A percentile compares a stretch with the other conserved stretches of the same genome.
Conservation (phyloP, 2,888 invertebrate species). For the Lasioglossum pauxillum region DNA sequence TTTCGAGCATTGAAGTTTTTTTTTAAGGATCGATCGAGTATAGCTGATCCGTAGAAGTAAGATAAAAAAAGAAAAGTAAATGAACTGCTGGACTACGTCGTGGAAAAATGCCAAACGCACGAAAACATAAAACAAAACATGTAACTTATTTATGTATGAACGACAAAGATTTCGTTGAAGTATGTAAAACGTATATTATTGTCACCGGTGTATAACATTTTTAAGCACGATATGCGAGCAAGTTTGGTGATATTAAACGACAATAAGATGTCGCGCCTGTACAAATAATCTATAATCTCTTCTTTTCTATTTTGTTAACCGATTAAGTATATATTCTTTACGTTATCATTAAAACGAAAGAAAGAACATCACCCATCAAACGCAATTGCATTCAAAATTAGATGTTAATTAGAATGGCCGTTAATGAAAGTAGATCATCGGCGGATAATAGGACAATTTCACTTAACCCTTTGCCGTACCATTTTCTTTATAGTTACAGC, state of each 20-base stretch:
- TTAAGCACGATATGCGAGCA: slow-evolving; percentile 27
- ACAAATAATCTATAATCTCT: slow-evolving; percentile 53
- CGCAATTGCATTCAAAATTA: slow-evolving; percentile 15
- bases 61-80: slow-evolving; percentile 8
- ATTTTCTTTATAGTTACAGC: too few relatives aligned
- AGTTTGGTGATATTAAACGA: slow-evolving; percentile 51
- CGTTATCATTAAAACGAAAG: slow-evolving; percentile 19
- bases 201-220: slow-evolving; percentile 36
- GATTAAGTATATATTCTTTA: slow-evolving; percentile 21
- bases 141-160: slow-evolving; percentile 51
- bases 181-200: slow-evolving; percentile 34
- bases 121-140: slow-evolving; percentile 29
- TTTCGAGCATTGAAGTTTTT: slow-evolving; percentile 30
- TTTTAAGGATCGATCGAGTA: slow-evolving; percentile 25
- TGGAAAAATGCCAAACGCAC: slow-evolving; percentile 44
- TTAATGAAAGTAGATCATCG: slow-evolving; percentile 21
- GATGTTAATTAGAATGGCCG: slow-evolving; percentile 18
- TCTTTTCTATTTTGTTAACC: slow-evolving; percentile 27
- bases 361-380: slow-evolving; percentile 2
- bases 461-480: background rate
- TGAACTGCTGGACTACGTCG: slow-evolving; percentile 23
- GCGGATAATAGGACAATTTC: slow-evolving; percentile 11
- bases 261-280: slow-evolving; percentile 59
- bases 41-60: slow-evolving; percentile 23
- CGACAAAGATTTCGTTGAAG: slow-evolving; percentile 41